Evolutionary conservation across 1,140 invertebrate genomes (phyloP).

Genomic region (Drosophila ogumai): DNA sequence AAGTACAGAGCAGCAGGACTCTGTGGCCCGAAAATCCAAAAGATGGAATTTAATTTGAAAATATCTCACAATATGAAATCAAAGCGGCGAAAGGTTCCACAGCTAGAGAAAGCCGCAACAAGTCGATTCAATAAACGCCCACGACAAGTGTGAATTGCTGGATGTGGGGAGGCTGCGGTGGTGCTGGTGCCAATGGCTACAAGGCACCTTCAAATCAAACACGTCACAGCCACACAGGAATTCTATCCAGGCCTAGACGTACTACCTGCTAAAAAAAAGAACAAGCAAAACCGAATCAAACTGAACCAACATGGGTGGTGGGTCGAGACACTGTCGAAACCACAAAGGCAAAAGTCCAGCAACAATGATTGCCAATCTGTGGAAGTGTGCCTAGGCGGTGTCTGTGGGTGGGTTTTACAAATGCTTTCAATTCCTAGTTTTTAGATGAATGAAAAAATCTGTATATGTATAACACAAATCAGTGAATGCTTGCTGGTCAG

Average conservation of each 20-base stretch:
- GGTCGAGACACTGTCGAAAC: constrained; percentile 31
- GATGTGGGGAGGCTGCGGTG: not conserved
- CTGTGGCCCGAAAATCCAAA: constrained; percentile 27
- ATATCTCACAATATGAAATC: constrained; percentile 64
- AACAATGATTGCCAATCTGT: constrained; percentile 56
- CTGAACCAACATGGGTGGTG: constrained; percentile 24
- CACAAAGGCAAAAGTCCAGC: constrained; percentile 50
- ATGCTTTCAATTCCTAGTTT: constrained; percentile 69
- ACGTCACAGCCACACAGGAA: constrained; percentile 26
- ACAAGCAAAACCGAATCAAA: constrained; percentile 20
- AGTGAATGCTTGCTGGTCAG: too few relatives aligned
- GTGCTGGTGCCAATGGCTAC: constrained; percentile 27
- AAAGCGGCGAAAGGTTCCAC: constrained; percentile 28
- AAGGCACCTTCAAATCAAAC: constrained; percentile 72
- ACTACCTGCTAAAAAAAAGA: constrained; percentile 25
- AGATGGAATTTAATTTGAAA: constrained; percentile 65
- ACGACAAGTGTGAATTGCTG: constrained; percentile 9
- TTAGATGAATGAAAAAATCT: constrained; percentile 28
- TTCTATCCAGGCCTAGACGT: constrained; percentile 42
- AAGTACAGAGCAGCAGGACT: constrained; percentile 3
- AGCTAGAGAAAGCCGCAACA: constrained; percentile 55
- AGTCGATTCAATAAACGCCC: constrained; percentile 72
- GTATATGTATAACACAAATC: not conserved
- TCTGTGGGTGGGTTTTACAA: constrained; percentile 44
- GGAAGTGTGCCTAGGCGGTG: constrained; percentile 47